phyloP scores from a whole-genome alignment of 2,113 vertebrate genomes.

The Nothoprocta perdicaria region DNA sequence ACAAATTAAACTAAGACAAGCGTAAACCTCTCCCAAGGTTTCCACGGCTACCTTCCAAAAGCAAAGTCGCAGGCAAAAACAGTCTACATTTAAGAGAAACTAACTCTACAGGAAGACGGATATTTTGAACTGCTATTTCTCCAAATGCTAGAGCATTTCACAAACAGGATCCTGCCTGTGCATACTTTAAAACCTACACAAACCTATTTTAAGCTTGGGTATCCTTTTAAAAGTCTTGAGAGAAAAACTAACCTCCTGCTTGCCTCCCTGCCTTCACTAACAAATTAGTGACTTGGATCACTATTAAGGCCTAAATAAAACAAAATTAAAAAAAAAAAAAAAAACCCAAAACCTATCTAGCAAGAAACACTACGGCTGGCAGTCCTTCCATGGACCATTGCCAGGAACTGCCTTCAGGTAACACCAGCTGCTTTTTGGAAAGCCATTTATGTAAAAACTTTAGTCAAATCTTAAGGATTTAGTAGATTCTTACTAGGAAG shows the following conservation, averaged over 20 bases:
- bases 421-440: neutral
- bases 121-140: neutral
- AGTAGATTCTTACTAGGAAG: neutral
- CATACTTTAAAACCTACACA: neutral
- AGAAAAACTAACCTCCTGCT: neutral
- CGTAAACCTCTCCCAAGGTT: neutral
- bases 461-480: neutral
- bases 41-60: slow-evolving; percentile 26
- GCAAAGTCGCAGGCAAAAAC: neutral
- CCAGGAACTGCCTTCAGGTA: neutral
- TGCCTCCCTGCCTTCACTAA: neutral
- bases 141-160: neutral
- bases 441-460: neutral
- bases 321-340: neutral
- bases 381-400: neutral
- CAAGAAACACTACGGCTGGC: neutral
- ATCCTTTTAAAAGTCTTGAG: neutral
- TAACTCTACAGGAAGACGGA: neutral
- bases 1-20: neutral
- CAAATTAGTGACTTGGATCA: neutral
- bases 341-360: neutral
- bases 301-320: neutral
- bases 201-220: neutral
- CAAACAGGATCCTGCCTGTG: neutral
- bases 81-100: neutral